Conservation (phyloP, 2,113 vertebrate genomes). For the Mormyrus lacerda region DNA sequence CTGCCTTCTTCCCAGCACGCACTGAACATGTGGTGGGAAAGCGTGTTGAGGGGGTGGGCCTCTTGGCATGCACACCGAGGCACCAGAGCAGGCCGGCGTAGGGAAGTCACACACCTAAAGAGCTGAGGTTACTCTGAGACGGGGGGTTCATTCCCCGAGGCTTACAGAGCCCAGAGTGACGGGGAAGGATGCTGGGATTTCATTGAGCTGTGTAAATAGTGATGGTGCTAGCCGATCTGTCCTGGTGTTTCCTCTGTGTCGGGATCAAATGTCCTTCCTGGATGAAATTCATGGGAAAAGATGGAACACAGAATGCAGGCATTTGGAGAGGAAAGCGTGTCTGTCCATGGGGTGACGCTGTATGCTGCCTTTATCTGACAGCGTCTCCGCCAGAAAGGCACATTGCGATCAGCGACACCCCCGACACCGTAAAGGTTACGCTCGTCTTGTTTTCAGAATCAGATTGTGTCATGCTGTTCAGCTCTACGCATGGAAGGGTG, state of each 20-base stretch:
- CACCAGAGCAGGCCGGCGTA: not conserved
- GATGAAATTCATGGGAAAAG: not conserved
- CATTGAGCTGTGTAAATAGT: conserved; percentile 15
- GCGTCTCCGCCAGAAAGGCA: not conserved
- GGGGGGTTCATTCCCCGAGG: not conserved
- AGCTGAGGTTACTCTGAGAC: not conserved
- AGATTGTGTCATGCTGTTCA: not conserved
- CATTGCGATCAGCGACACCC: not conserved
- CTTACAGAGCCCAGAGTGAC: not conserved
- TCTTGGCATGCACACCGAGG: not conserved
- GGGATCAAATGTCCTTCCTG: not conserved
- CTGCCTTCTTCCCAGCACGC: not conserved
- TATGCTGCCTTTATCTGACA: not conserved
- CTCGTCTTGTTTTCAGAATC: not conserved
- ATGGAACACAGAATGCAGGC: too few species aligned
- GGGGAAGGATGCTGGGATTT: not conserved
- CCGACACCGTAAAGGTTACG: not conserved
- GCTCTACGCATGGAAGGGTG: not conserved
- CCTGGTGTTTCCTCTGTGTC: not conserved
- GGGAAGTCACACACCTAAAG: not conserved
- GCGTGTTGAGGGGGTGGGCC: too few species aligned
- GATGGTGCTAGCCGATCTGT: not conserved
- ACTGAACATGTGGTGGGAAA: not conserved
- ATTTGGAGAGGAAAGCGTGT: not conserved
- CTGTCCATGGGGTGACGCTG: not conserved